Evolutionary conservation across 1,140 invertebrate species (phyloP).

Genomic region (Nasonia vitripennis): DNA sequence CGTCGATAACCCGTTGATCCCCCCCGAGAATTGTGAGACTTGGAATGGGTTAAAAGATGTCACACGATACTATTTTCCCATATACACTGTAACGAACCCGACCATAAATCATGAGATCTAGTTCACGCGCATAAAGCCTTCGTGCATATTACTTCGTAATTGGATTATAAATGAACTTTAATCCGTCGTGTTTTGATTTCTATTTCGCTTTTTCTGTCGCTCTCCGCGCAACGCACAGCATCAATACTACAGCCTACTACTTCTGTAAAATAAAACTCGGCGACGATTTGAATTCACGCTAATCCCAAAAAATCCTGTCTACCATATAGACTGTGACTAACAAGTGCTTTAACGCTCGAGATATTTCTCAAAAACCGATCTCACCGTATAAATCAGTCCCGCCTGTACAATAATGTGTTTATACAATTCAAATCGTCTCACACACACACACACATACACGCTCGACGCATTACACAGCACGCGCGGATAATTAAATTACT

Average conservation of each 20-base stretch:
- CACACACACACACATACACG: no score
- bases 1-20: conserved; percentile 36
- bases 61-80: neutral
- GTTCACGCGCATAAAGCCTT: neutral
- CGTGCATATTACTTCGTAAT: neutral
- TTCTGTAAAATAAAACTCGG: neutral
- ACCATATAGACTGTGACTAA: no score
- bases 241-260: no score
- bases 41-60: neutral
- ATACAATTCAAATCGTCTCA: no score
- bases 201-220: neutral
- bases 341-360: no score
- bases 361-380: no score
- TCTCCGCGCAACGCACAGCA: neutral
- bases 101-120: neutral
- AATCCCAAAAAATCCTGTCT: neutral
- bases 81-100: neutral
- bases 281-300: neutral
- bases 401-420: no score
- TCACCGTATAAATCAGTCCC: neutral
- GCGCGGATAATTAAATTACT: conserved; percentile 4
- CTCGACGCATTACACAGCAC: neutral
- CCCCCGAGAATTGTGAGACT: neutral
- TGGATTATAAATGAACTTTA: conserved; percentile 10
- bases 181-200: conserved; percentile 2